phyloP scores from a whole-genome alignment of 1,140 invertebrate genomes.

The Octopus bimaculoides region DNA sequence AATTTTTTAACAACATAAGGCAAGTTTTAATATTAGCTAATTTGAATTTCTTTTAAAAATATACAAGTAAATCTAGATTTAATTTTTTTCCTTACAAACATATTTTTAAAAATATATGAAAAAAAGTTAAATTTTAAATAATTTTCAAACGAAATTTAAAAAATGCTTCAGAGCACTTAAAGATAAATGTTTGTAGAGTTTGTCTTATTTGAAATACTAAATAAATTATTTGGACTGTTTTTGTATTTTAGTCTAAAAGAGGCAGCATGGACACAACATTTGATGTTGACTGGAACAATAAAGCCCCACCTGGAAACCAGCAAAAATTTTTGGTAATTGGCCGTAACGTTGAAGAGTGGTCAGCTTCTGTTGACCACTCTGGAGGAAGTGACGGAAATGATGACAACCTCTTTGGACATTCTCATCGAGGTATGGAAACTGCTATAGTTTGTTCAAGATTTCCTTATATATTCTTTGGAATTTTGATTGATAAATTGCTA shows the following conservation, averaged over 20 bases:
- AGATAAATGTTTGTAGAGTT: too few relatives aligned
- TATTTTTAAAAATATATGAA: too few relatives aligned
- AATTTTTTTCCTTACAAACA: too few relatives aligned
- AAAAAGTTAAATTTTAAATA: not conserved
- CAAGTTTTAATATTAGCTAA: too few relatives aligned
- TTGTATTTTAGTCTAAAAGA: slow-evolving; percentile 25
- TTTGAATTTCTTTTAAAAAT: too few relatives aligned
- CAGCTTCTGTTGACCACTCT: slow-evolving; percentile 36
- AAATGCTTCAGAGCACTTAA: too few relatives aligned
- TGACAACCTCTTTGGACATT: not conserved
- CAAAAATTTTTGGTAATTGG: slow-evolving; percentile 62
- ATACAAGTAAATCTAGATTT: too few relatives aligned
- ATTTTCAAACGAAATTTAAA: too few relatives aligned
- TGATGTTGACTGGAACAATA: slow-evolving; percentile 22
- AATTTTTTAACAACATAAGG: too few relatives aligned
- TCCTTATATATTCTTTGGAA: not conserved
- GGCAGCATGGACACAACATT: slow-evolving; percentile 29
- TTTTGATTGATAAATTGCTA: not conserved
- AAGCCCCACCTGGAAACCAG: slow-evolving; percentile 19
- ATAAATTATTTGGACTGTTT: slow-evolving; percentile 12
- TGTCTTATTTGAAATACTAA: too few relatives aligned
- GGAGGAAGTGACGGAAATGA: slow-evolving; percentile 18
- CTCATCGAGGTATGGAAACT: not conserved
- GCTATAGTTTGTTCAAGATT: not conserved
- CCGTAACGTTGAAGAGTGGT: slow-evolving; percentile 68